These are phyloP conservation scores for Hoplostethus mediterraneus DNA, from an alignment of 2,797 vertebrate genomes.

Conservation along the genomic window DNA sequence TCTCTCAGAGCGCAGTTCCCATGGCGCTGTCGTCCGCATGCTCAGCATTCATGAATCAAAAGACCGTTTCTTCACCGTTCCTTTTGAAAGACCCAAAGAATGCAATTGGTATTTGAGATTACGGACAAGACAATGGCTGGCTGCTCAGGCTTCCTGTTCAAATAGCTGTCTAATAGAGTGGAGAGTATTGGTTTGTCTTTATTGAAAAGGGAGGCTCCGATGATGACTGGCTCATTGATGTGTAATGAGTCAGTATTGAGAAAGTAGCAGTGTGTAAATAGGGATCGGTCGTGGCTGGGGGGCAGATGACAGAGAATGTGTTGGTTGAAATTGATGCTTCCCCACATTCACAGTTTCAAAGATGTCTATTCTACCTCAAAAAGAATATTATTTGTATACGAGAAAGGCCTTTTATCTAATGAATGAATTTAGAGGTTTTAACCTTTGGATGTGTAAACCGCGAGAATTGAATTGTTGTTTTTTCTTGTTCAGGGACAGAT, in stretches of 20 bases:
- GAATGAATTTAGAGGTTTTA: no score
- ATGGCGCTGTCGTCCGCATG: neutral
- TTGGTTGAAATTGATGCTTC: slow-evolving; percentile 2
- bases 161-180: slow-evolving; percentile 40
- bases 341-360: neutral
- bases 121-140: slow-evolving; percentile 14
- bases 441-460: no score
- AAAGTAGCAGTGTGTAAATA: slow-evolving; percentile 20
- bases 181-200: slow-evolving; percentile 45
- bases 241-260: slow-evolving; percentile 42
- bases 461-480: slow-evolving; percentile 1
- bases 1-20: slow-evolving; percentile 3
- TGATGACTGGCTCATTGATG: slow-evolving; percentile 57
- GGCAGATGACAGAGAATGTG: neutral
- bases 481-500: slow-evolving; percentile 11
- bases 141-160: slow-evolving; percentile 32
- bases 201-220: slow-evolving; percentile 35
- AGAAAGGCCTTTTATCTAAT: no score
- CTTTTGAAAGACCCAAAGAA: slow-evolving; percentile 38
- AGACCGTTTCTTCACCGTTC: neutral
- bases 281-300: slow-evolving; percentile 6
- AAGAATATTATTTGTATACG: no score
- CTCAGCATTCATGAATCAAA: slow-evolving; percentile 27
- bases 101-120: slow-evolving; percentile 27
- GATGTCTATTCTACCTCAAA: neutral